Percentiles rank a stretch among this genome's conserved stretches.
Conservation (phyloP, 92 coral and sea anemone genomes). For the Diadumene lineata region DNA sequence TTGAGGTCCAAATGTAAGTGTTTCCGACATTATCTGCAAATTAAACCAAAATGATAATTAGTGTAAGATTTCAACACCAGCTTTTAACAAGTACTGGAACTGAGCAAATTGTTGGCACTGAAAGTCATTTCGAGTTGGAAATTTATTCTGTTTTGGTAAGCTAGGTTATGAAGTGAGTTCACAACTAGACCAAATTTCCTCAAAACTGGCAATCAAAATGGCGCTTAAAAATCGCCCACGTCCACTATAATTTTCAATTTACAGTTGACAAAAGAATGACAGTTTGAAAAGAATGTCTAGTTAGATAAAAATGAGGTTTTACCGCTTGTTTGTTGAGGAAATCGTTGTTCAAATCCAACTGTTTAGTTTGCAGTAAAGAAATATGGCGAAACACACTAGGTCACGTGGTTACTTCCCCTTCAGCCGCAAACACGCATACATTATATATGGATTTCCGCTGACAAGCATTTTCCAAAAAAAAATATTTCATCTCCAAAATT, state of each 20-base stretch:
- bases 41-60: conserved; percentile 19
- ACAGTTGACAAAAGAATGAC: neutral
- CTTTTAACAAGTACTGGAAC: conserved; percentile 1
- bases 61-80: neutral
- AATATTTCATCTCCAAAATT: neutral
- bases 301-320: neutral
- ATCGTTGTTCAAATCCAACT: conserved; percentile 27
- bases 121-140: neutral
- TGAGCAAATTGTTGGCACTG: neutral
- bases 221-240: neutral
- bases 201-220: conserved; percentile 3
- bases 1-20: conserved; percentile 99
- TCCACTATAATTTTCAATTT: neutral
- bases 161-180: neutral
- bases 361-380: conserved; percentile 52
- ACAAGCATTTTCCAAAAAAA: neutral
- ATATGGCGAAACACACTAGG: conserved; percentile 90
- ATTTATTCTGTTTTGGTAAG: neutral
- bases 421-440: conserved; percentile 35
- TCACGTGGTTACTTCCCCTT: conserved; percentile 83
- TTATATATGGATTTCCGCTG: conserved; percentile 30
- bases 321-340: conserved; percentile 29
- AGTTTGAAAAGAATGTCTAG: neutral
- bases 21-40: conserved; percentile 90
- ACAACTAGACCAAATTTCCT: neutral